A percentile compares a stretch with the other conserved stretches of the same genome.
These are phyloP conservation scores for Agrilus mali DNA, from an alignment of 2,888 invertebrate genomes.

Conservation along the genomic window DNA sequence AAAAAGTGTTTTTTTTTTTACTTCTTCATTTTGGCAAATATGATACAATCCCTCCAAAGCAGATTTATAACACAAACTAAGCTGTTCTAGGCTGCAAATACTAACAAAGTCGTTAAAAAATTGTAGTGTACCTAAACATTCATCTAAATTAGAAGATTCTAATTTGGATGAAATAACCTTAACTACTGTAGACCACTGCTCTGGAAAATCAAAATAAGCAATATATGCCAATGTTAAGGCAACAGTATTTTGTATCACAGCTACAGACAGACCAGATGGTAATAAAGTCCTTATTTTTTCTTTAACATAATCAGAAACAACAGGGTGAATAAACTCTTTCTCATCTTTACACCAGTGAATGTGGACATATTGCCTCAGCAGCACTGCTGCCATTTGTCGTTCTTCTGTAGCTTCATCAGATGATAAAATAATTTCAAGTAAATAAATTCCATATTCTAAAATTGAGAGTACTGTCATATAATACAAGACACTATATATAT, in stretches of 20 bases:
- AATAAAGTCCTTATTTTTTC: constrained; percentile 10
- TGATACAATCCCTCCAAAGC: constrained; percentile 6
- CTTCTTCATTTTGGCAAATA: constrained; percentile 7
- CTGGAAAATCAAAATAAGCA: constrained; percentile 11
- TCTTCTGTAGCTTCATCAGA: constrained; percentile 15
- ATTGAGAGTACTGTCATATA: constrained; percentile 1
- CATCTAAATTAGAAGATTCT: constrained; percentile 6
- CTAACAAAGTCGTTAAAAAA: constrained; percentile 12
- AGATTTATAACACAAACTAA: constrained; percentile 6
- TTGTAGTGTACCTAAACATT: constrained; percentile 9
- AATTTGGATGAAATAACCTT: constrained; percentile 7
- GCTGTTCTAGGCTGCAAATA: background rate
- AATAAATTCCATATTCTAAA: constrained; percentile 13
- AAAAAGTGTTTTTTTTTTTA: background rate
- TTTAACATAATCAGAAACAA: constrained; percentile 10
- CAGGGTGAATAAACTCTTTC: constrained; percentile 10
- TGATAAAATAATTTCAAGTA: constrained; percentile 13
- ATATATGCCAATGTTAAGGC: constrained; percentile 11
- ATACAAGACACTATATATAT: background rate
- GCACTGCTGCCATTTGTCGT: constrained; percentile 14
- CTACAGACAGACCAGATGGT: constrained; percentile 11
- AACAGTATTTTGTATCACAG: constrained; percentile 8
- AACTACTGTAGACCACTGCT: constrained; percentile 10
- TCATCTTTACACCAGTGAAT: constrained; percentile 11
- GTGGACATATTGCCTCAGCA: constrained; percentile 12